Conservation (phyloP, 2,888 invertebrate genomes). For the Xanthorhoe designata region DNA sequence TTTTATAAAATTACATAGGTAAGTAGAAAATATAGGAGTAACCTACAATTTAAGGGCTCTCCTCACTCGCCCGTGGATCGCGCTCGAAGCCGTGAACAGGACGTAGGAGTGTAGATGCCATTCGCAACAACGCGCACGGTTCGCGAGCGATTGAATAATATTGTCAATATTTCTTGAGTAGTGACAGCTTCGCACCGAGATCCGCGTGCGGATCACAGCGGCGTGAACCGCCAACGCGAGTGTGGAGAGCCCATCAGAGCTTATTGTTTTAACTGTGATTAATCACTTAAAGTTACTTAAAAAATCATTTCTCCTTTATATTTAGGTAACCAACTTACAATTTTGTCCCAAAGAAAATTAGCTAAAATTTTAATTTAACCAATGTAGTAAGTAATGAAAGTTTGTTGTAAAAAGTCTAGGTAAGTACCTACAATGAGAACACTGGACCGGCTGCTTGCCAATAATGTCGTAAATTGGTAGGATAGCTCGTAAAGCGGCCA, state of each 20-base stretch:
- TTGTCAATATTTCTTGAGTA: too few relatives aligned
- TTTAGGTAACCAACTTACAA: background rate
- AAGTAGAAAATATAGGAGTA: background rate
- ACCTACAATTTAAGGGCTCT: too few relatives aligned
- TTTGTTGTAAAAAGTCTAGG: constrained; percentile 43
- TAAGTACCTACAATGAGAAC: constrained; percentile 61
- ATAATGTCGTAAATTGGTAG: constrained; percentile 78
- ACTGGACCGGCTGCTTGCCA: constrained; percentile 73
- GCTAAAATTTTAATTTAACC: too few relatives aligned
- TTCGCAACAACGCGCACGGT: too few relatives aligned
- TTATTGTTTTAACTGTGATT: background rate
- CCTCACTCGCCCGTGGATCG: too few relatives aligned
- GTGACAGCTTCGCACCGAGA: too few relatives aligned
- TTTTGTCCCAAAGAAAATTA: background rate
- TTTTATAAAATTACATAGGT: background rate
- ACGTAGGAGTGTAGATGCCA: too few relatives aligned
- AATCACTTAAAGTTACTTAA: background rate
- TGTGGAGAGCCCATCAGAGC: too few relatives aligned
- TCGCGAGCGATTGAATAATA: too few relatives aligned
- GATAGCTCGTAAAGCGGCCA: constrained; percentile 77
- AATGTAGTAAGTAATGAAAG: background rate
- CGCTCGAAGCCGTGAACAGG: too few relatives aligned
- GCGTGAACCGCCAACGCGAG: too few relatives aligned
- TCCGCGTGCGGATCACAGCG: too few relatives aligned
- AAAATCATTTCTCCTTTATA: background rate